Conservation (phyloP, 2,888 invertebrate genomes). For the Eupsilia transversa region DNA sequence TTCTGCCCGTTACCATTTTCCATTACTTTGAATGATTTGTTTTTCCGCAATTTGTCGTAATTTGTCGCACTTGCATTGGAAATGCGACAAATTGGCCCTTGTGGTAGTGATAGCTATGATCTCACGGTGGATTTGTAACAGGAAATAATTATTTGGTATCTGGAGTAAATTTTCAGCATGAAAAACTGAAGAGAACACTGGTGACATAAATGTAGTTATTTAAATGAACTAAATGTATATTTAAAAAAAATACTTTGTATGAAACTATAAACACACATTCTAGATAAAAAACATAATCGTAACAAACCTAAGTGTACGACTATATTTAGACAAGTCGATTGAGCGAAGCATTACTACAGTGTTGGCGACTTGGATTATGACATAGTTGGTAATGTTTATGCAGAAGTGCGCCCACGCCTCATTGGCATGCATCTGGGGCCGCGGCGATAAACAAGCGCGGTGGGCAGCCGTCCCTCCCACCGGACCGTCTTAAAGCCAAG, state of each 20-base stretch:
- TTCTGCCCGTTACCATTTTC: no score
- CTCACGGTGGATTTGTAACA: neutral
- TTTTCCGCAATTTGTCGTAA: no score
- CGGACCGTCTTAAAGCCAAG: slow-evolving; percentile 55
- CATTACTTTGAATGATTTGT: neutral
- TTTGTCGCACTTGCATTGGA: no score
- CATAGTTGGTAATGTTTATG: slow-evolving; percentile 80
- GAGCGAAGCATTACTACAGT: slow-evolving; percentile 46
- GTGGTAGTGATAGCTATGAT: neutral
- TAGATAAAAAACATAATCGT: slow-evolving; percentile 34
- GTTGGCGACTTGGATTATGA: slow-evolving; percentile 68
- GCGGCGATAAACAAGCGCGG: slow-evolving; percentile 79
- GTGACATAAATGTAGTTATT: neutral
- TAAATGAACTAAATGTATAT: neutral
- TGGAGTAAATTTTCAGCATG: neutral
- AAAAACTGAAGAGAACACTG: neutral
- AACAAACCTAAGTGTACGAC: slow-evolving; percentile 46
- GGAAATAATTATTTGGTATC: neutral
- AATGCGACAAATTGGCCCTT: neutral
- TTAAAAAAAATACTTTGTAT: slow-evolving; percentile 3
- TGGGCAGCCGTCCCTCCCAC: slow-evolving; percentile 83
- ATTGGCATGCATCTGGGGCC: slow-evolving; percentile 84
- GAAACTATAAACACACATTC: slow-evolving; percentile 1
- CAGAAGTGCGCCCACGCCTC: slow-evolving; percentile 83
- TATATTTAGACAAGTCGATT: slow-evolving; percentile 55